Base-by-base conservation (phyloP, 1,140 invertebrate species). In the Bicyclus anynana region DNA sequence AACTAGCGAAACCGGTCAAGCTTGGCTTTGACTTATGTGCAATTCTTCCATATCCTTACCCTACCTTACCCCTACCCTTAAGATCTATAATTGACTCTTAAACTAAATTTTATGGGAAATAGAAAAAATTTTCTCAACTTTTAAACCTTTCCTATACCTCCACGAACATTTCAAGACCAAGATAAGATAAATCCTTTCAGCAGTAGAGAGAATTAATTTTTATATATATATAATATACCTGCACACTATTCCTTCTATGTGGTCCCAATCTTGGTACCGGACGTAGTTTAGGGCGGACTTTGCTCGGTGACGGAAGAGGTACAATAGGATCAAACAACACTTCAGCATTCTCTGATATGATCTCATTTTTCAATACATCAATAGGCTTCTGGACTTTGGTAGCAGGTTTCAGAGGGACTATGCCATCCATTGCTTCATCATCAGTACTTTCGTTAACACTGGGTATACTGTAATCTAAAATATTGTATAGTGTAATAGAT, bases 241-340 rank as follows among this genome's bases (percentile, higher is more conserved):
- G 89, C 16, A 89, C 55, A 81, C 89, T 90, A 50, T 87, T 90
- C 53, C 89, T 77, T 59, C 87, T 74, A 17, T 73, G 60, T 44
- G 77, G 78, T 13, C 76, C 78, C 16, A 90, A 66, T 52, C 85
- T 73, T n/a, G 89, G 89, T n/a, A 72, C 77, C n/a, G 89, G 89
- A 7, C 76, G 65, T 1, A 90, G 67, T 49, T 90, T 90, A 0
- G 81, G 83, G 3, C 89, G 60, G 6, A 88, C 77, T 71, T 89
- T 90, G 35, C 74, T 81, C 4, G 83, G 83, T 2, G 86, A 87
- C 4, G 89, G 89, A 23, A 90, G 46, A 16, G 87, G 89, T 17
- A 90, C 77, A 56, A 90, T 90, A 2, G 89, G 89, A 52, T 90
- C 89, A 75, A 90, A 89, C 3, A 80, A 60, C 1, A 85, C 85